Evolutionary conservation across 2,888 invertebrate genomes (phyloP).

Genomic region (Orthosia gothica): DNA sequence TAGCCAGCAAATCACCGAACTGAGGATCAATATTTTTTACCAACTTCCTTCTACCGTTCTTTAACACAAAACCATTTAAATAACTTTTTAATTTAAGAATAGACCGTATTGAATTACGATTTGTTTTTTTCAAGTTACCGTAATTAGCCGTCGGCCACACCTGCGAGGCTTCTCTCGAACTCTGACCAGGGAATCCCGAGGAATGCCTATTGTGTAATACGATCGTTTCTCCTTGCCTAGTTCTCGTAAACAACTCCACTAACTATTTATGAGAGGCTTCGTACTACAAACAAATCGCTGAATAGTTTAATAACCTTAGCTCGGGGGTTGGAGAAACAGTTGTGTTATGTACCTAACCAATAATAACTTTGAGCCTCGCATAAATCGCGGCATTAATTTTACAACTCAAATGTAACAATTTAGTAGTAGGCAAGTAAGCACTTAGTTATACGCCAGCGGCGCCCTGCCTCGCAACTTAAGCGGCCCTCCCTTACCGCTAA

Average conservation of each 20-base stretch:
- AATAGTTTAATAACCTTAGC: slow-evolving; percentile 64
- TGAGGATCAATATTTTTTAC: slow-evolving; percentile 13
- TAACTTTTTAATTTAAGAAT: slow-evolving; percentile 50
- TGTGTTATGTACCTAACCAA: slow-evolving; percentile 69
- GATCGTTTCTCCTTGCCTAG: slow-evolving; percentile 78
- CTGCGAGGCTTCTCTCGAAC: slow-evolving; percentile 86
- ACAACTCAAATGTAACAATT: slow-evolving; percentile 90
- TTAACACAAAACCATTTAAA: slow-evolving; percentile 37
- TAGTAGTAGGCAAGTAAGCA: slow-evolving; percentile 88
- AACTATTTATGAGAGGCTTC: slow-evolving; percentile 83
- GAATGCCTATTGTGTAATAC: slow-evolving; percentile 84
- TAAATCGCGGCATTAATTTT: slow-evolving; percentile 90
- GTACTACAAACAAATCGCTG: slow-evolving; percentile 65
- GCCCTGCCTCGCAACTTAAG: slow-evolving; percentile 85
- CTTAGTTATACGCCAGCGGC: slow-evolving; percentile 89
- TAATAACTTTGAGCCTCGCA: slow-evolving; percentile 80
- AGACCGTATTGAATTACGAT: slow-evolving; percentile 74
- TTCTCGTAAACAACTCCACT: slow-evolving; percentile 74
- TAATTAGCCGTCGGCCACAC: slow-evolving; percentile 85
- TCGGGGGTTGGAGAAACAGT: slow-evolving; percentile 52
- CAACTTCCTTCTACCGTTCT: slow-evolving; percentile 18
- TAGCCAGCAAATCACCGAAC: slow-evolving; percentile 20
- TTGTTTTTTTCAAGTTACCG: slow-evolving; percentile 73
- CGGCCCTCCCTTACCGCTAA: slow-evolving; percentile 89
- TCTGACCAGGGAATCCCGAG: slow-evolving; percentile 87